These are phyloP conservation scores for Apeira syringaria DNA, from an alignment of 2,888 invertebrate genomes.

Conservation along the genomic window DNA sequence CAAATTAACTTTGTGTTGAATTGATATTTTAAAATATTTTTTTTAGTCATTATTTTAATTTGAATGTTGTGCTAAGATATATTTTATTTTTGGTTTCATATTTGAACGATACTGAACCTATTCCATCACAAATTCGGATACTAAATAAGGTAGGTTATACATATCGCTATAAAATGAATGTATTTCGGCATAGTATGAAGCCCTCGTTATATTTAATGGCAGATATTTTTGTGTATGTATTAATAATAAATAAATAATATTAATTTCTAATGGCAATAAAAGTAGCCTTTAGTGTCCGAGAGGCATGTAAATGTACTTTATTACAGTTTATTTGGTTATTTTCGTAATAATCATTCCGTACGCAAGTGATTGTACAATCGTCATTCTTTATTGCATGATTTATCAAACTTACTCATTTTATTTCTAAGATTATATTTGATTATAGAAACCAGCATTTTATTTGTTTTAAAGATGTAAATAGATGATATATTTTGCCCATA, in stretches of 20 bases:
- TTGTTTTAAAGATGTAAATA: constrained; percentile 78
- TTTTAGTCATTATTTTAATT: constrained; percentile 24
- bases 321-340: constrained; percentile 27
- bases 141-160: constrained; percentile 26
- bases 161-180: constrained; percentile 26
- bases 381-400: constrained; percentile 52
- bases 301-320: constrained; percentile 23
- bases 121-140: constrained; percentile 28
- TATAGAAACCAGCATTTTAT: constrained; percentile 75
- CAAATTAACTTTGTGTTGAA: constrained; percentile 2
- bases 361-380: constrained; percentile 49
- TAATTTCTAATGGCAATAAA: constrained; percentile 19
- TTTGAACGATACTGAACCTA: constrained; percentile 6
- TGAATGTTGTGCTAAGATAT: constrained; percentile 5
- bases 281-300: constrained; percentile 17
- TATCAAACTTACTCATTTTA: constrained; percentile 67
- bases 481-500: constrained; percentile 82
- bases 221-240: constrained; percentile 26
- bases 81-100: constrained; percentile 18
- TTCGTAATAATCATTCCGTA: constrained; percentile 56
- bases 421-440: constrained; percentile 68
- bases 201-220: constrained; percentile 19
- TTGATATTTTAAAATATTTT: constrained; percentile 17
- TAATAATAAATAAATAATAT: constrained; percentile 13
- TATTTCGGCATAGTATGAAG: no score